Evolutionary conservation across 2,797 vertebrate genomes (phyloP).

Genomic region (Meriones psammophilus): DNA sequence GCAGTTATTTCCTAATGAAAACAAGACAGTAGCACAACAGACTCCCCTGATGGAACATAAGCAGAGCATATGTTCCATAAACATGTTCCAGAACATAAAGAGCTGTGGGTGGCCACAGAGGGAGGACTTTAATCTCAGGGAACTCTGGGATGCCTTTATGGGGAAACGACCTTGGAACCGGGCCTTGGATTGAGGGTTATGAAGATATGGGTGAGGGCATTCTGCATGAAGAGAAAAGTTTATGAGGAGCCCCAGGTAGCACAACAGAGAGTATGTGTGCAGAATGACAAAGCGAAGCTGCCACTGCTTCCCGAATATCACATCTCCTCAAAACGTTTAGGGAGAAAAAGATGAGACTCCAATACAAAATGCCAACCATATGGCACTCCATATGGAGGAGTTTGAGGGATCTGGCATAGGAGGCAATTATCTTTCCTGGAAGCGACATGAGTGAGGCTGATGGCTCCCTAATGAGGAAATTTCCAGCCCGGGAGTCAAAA

Average conservation of each 20-base stretch:
- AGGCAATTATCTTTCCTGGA: not conserved
- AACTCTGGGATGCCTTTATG: slow-evolving; percentile 1
- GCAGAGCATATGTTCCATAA: too few relatives aligned
- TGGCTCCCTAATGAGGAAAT: not conserved
- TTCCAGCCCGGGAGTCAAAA: not conserved
- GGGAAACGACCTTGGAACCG: not conserved
- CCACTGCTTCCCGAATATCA: not conserved
- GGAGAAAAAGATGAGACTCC: not conserved
- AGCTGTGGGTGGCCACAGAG: not conserved
- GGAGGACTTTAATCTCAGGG: not conserved
- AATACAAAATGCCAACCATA: not conserved
- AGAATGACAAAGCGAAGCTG: not conserved
- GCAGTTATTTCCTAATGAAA: not conserved
- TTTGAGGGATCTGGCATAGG: not conserved
- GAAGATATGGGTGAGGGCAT: not conserved
- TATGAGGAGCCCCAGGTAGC: not conserved
- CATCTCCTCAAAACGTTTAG: not conserved
- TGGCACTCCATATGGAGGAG: not conserved
- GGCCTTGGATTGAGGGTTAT: not conserved
- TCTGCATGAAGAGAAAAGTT: not conserved
- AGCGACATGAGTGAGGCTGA: not conserved
- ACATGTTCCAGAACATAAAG: not conserved
- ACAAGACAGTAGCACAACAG: not conserved
- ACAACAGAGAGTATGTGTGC: not conserved
- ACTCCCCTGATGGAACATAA: not conserved